Evolutionary conservation across 2,113 vertebrate genomes (phyloP).

Genomic region (Hippopotamus amphibius): DNA sequence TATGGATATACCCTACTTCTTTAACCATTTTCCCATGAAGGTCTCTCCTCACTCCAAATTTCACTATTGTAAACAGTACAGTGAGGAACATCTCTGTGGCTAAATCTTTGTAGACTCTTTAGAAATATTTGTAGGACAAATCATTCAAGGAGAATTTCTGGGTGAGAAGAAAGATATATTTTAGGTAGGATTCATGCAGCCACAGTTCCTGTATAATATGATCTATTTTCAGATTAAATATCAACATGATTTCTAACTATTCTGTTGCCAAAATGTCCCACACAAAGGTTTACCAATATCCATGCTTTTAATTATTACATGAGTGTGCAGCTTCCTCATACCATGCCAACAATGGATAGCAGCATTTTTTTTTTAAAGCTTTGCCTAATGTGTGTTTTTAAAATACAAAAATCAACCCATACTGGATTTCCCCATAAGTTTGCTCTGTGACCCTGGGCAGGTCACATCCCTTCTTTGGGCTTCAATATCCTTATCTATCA

Average conservation of each 20-base stretch:
- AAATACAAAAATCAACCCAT: neutral
- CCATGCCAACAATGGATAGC: neutral
- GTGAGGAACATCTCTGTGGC: neutral
- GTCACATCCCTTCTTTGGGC: neutral
- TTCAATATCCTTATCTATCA: neutral
- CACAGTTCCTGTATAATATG: neutral
- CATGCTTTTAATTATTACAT: neutral
- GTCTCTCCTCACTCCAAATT: neutral
- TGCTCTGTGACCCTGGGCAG: neutral
- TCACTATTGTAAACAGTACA: neutral
- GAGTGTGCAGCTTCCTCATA: neutral
- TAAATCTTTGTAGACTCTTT: neutral
- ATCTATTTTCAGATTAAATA: neutral
- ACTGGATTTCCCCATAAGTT: neutral
- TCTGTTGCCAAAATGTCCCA: neutral
- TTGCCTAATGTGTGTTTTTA: neutral
- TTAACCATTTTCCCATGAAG: neutral
- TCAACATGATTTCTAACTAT: neutral
- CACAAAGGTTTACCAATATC: neutral
- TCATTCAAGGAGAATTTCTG: neutral
- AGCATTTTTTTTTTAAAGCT: neutral
- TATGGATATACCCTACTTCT: neutral
- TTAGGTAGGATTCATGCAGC: neutral
- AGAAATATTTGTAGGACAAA: neutral
- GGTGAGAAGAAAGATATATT: neutral